Conservation (phyloP, 2,113 vertebrate species). For the Megaceryle torquata region DNA sequence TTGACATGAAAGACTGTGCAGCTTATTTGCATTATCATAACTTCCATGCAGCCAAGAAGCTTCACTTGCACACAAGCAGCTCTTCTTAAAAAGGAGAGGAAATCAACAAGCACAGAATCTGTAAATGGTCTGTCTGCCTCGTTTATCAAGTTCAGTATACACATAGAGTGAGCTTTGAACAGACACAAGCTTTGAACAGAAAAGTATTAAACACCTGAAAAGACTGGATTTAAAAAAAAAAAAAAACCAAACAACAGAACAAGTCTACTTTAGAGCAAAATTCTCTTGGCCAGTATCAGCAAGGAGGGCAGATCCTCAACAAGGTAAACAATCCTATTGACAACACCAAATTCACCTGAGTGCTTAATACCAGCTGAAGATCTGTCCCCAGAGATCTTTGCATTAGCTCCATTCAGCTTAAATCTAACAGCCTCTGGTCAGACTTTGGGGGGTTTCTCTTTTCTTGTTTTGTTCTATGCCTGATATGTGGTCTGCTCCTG, state of each 20-base stretch:
- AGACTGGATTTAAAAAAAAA: background rate
- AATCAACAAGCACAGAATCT: background rate
- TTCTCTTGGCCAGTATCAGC: background rate
- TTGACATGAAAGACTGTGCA: slow-evolving; percentile 9
- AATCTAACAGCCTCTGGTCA: background rate
- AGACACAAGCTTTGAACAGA: background rate
- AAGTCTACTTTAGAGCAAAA: background rate
- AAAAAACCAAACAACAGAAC: background rate
- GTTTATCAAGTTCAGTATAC: background rate
- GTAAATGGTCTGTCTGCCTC: background rate
- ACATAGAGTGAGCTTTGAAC: background rate
- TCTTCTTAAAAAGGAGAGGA: background rate
- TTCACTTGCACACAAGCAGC: background rate
- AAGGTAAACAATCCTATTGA: background rate
- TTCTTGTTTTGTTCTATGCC: background rate
- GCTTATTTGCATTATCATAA: background rate
- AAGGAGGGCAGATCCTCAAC: background rate
- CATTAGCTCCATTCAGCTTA: background rate
- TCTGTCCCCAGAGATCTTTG: background rate
- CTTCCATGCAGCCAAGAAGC: background rate
- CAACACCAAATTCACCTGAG: background rate
- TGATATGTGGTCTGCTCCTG: background rate
- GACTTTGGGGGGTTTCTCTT: background rate
- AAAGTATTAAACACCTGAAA: background rate
- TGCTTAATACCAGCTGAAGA: background rate